A percentile compares a stretch with the other conserved stretches of the same genome.
Conservation (phyloP, 2,113 vertebrate genomes). For the Vulpes ferrilata region DNA sequence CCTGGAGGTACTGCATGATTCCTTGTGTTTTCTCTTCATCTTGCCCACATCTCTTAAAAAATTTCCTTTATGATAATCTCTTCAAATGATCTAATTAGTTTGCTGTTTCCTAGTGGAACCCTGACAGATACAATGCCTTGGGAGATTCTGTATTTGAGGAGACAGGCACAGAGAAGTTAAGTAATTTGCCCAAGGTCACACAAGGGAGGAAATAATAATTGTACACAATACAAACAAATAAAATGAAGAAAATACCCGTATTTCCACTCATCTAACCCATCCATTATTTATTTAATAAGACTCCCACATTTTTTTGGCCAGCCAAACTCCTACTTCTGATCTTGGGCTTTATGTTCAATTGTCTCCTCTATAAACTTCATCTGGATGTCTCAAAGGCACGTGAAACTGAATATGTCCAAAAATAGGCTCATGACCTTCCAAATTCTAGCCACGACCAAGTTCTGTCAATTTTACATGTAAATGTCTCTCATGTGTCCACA, state of each 20-base stretch:
- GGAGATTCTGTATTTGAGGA: background rate
- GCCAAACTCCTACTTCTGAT: background rate
- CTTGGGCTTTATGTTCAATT: background rate
- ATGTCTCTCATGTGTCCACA: background rate
- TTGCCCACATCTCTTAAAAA: slow-evolving; percentile 15
- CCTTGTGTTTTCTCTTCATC: background rate
- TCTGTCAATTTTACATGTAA: slow-evolving; percentile 10
- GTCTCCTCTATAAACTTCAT: background rate
- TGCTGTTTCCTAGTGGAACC: background rate
- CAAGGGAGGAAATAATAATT: background rate
- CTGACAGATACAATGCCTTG: background rate
- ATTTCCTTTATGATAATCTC: background rate
- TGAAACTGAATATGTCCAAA: slow-evolving; percentile 7
- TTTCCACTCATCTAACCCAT: background rate
- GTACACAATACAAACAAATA: background rate
- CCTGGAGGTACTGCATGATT: background rate
- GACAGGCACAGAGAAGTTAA: background rate
- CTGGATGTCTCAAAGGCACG: background rate
- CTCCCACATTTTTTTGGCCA: background rate
- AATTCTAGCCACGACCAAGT: background rate
- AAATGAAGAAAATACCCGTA: background rate
- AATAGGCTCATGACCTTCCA: background rate
- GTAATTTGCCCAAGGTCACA: slow-evolving; percentile 19
- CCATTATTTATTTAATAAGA: slow-evolving; percentile 20
- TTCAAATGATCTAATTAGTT: slow-evolving; percentile 7